Percentiles rank a stretch among this genome's conserved stretches.
Evolutionary conservation across 1,140 invertebrate genomes (phyloP).

Genomic region (Lordiphosa clarofinis): DNA sequence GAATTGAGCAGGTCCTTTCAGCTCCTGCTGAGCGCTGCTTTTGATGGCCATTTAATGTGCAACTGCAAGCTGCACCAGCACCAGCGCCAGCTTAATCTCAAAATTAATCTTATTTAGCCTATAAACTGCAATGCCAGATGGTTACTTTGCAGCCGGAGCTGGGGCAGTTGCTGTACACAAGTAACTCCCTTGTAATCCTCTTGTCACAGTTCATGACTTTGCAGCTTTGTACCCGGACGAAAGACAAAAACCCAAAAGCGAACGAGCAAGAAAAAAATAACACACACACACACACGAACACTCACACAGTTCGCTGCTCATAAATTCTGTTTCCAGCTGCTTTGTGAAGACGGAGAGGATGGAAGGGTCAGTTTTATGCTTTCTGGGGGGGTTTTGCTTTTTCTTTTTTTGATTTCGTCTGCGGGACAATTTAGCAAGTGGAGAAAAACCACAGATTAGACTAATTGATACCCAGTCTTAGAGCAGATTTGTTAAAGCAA

Average conservation of each 20-base stretch:
- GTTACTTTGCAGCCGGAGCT: not conserved
- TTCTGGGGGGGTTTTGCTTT: not conserved
- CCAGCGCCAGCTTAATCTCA: too few species aligned
- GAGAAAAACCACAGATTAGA: not conserved
- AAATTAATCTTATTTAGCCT: conserved; percentile 69
- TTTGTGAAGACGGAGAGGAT: not conserved
- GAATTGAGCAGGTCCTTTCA: conserved; percentile 15
- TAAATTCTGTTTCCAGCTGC: conserved; percentile 45
- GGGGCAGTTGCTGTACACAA: conserved; percentile 15
- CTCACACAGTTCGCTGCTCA: conserved; percentile 37
- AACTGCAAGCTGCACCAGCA: conserved; percentile 20
- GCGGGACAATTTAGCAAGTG: conserved; percentile 2
- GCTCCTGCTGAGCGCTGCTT: too few species aligned
- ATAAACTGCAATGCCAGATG: conserved; percentile 46
- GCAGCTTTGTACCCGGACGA: conserved; percentile 26
- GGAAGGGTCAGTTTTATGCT: not conserved
- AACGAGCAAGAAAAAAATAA: conserved; percentile 3
- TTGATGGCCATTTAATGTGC: not conserved
- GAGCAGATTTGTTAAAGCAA: too few species aligned
- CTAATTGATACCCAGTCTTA: not conserved
- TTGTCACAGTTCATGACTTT: conserved; percentile 69
- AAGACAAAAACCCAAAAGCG: not conserved
- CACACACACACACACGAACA: conserved; percentile 1
- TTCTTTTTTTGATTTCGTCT: not conserved
- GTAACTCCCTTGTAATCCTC: conserved; percentile 67